Base-by-base conservation (phyloP, 2,113 vertebrate genomes). In the Caranx ignobilis region DNA sequence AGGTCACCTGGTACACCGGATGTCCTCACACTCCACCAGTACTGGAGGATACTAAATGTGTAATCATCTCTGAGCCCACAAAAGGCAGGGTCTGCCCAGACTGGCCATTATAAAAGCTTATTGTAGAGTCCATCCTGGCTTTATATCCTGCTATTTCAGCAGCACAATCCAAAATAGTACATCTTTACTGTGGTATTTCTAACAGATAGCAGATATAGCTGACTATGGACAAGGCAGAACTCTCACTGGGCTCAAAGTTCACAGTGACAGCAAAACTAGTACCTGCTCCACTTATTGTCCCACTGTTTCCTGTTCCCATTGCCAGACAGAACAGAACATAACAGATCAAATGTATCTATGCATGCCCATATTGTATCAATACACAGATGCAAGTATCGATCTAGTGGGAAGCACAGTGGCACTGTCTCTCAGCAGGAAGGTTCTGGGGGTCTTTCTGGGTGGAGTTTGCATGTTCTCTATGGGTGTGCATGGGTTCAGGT, bases 41-140 rank as follows among this genome's bases (percentile, higher is more conserved):
- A 79, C 82, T 54, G 73, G 80, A 77, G 83, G 86, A 91, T 75
- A 91, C 88, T 87, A 92, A 92, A 91, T 91, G 90, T 90, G 91
- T 94, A 93, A 95, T 94, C 89, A 92, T 91, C 87, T 88, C 83
- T 34, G 86, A 87, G 85, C 83, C 75, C 67, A 84, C 81, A 81
- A 85, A 89, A 87, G 67, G 73, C 77, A 77, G 75, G 65, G 78
- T 86, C 88, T 71, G 56, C 85, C 77, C 85, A 84, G 75, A 70
- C 83, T 59, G 79, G 79, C 70, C 82, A 88, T 89, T 89, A 89
- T 60, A 79, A 73, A 66, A 77, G 81, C 78, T 87, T 85, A 89
- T 82, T 87, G 84, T 64, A 84, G 81, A 67, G 56, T 76, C 86
- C 73, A 86, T 83, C 80, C 82, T 59, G 79, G 56, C 82, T 87